Base-by-base conservation (phyloP, 2,113 vertebrate species). In the human (Homo sapiens) region DNA sequence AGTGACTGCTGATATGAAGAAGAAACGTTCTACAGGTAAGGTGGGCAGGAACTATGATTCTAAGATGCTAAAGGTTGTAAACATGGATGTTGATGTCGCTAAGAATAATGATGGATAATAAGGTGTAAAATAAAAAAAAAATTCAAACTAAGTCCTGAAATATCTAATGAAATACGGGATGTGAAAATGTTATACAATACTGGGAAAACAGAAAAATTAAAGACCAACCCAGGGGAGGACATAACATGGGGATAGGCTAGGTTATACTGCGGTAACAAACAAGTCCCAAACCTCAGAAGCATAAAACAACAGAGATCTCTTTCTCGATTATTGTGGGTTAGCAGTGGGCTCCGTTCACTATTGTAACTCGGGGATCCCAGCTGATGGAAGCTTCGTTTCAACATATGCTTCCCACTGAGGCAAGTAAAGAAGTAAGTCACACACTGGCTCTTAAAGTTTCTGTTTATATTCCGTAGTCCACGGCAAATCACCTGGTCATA, bases 71-170 rank as follows among this genome's bases (percentile, higher is more conserved):
- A 38, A 83, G 23, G 20, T 68, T 52, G 8, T 48, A 59, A 79
- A n/a, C 55, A 35, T 72, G 59, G 32, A n/a, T 81, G 12, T 48
- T 64, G 45, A 85, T 38, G 16, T 91, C 78, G 30, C 1, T 88
- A 80, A 84, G 27, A 89, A 88, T 88, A 50, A 85, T 32, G 64
- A 43, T 35, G 22, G 52, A 64, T 43, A 89, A 93, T 70, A 85
- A 68, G 25, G 27, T 25, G 18, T 25, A 52, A 72, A 52, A 64
- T 14, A 0, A 82, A 48, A 76, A 45, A 45, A 59, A 83, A 43
- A 72, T 25, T 9, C 3, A 81, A 70, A 87, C 13, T 12, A 70
- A 48, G 38, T 35, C 16, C 16, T 89, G 27, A 88, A 90, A 52
- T 13, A 57, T 27, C 55, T 20, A 35, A 11, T 6, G 7, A 80